Evolutionary conservation across 2,888 invertebrate genomes (phyloP).

Genomic region (Criorhina ranunculi): DNA sequence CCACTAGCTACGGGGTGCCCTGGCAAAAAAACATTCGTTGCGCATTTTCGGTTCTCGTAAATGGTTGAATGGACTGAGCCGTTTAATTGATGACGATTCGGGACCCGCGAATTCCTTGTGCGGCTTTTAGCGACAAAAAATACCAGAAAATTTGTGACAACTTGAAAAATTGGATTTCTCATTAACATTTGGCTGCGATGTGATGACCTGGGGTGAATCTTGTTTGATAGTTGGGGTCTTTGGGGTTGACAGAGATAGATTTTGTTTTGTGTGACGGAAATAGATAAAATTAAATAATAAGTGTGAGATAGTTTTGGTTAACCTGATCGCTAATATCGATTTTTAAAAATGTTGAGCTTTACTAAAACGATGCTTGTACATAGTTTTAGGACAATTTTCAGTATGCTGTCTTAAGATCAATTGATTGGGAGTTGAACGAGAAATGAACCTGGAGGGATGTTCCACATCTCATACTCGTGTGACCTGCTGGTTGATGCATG

Average conservation of each 20-base stretch:
- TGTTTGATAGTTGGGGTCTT: neutral
- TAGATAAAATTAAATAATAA: too few relatives aligned
- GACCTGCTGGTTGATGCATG: too few relatives aligned
- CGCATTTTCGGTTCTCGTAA: slow-evolving; percentile 24
- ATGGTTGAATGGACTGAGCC: slow-evolving; percentile 74
- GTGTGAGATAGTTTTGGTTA: neutral
- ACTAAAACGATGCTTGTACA: too few relatives aligned
- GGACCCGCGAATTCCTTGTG: slow-evolving; percentile 48
- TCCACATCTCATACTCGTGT: too few relatives aligned
- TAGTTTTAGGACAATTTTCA: too few relatives aligned
- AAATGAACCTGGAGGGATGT: too few relatives aligned
- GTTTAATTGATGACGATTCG: slow-evolving; percentile 75
- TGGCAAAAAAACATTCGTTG: neutral
- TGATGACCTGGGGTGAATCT: slow-evolving; percentile 50
- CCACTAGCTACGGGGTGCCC: slow-evolving; percentile 24
- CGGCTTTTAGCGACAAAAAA: slow-evolving; percentile 49
- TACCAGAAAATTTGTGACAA: slow-evolving; percentile 68
- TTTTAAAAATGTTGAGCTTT: too few relatives aligned
- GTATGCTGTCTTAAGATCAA: too few relatives aligned
- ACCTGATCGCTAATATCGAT: too few relatives aligned
- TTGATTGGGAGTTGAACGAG: too few relatives aligned
- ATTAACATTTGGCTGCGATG: slow-evolving; percentile 56
- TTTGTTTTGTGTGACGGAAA: too few relatives aligned
- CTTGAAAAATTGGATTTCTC: slow-evolving; percentile 74
- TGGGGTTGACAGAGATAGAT: neutral